A percentile compares a stretch with the other conserved stretches of the same genome.
phyloP scores from a whole-genome alignment of 2,888 invertebrate species.

The Mythimna vitellina region DNA sequence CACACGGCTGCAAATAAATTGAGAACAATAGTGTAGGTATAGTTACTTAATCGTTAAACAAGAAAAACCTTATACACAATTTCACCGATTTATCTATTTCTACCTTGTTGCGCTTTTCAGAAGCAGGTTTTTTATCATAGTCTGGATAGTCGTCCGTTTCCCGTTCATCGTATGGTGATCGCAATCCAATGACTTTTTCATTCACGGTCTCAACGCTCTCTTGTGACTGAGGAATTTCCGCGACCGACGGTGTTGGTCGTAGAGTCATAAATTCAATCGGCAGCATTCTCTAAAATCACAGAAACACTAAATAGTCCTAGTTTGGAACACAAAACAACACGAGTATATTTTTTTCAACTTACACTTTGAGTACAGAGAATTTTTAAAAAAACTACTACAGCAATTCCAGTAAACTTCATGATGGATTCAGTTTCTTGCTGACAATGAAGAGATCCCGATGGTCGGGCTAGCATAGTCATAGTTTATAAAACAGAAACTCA shows the following conservation, averaged over 20 bases:
- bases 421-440: slow-evolving; percentile 64
- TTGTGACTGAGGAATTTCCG: not conserved
- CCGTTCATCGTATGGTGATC: slow-evolving; percentile 60
- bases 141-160: slow-evolving; percentile 68
- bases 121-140: slow-evolving; percentile 55
- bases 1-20: slow-evolving; percentile 79
- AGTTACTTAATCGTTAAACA: slow-evolving; percentile 1
- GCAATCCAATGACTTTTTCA: slow-evolving; percentile 69
- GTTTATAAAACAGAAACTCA: slow-evolving; percentile 77
- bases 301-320: slow-evolving; percentile 40
- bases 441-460: slow-evolving; percentile 65
- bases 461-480: slow-evolving; percentile 56
- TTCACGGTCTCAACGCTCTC: slow-evolving; percentile 60
- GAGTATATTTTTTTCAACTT: slow-evolving; percentile 52
- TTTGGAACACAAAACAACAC: slow-evolving; percentile 4
- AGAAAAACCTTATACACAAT: not conserved
- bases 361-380: slow-evolving; percentile 74
- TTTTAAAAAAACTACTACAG: slow-evolving; percentile 68
- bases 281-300: slow-evolving; percentile 75
- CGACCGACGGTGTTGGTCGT: slow-evolving; percentile 39
- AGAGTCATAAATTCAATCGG: slow-evolving; percentile 68
- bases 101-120: slow-evolving; percentile 71
- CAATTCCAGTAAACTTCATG: slow-evolving; percentile 74
- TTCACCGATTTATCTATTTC: not conserved
- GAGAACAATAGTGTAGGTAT: slow-evolving; percentile 22